Evolutionary conservation across 1,140 invertebrate genomes (phyloP).

Genomic region (Pogonomyrmex barbatus): DNA sequence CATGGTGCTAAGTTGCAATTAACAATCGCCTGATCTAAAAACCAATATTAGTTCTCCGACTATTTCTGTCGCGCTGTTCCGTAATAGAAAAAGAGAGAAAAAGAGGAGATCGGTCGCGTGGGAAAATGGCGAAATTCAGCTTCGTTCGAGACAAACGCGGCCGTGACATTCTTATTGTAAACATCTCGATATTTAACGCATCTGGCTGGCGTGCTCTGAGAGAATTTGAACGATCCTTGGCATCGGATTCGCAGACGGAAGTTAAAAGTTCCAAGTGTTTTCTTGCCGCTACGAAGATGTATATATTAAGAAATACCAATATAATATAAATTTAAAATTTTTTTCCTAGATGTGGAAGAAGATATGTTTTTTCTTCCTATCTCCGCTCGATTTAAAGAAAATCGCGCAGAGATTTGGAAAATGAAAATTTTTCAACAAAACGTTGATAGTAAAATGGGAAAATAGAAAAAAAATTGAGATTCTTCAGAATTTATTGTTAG

Average conservation of each 20-base stretch:
- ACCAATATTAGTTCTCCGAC: not conserved
- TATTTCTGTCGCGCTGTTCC: not conserved
- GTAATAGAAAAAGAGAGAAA: slow-evolving; percentile 1
- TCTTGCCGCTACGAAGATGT: not conserved
- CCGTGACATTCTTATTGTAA: not conserved
- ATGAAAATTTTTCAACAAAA: not conserved
- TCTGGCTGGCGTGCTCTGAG: not conserved
- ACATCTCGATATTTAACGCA: not conserved
- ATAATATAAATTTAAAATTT: not conserved
- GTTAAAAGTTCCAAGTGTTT: not conserved
- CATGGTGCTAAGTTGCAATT: slow-evolving; percentile 38
- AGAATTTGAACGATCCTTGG: not conserved
- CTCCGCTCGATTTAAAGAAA: not conserved
- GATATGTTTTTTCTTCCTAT: not conserved
- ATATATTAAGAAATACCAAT: not conserved
- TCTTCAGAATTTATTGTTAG: not conserved
- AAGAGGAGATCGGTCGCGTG: not conserved
- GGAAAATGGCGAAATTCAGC: not conserved
- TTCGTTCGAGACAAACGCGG: not conserved
- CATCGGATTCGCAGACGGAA: not conserved
- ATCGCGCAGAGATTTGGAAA: not conserved
- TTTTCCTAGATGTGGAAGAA: not conserved
- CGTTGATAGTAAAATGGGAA: not conserved
- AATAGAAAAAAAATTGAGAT: not conserved
- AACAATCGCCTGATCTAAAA: slow-evolving; percentile 49